Evolutionary conservation across 1,140 invertebrate species (phyloP), one percentile per base, ranked within the genome.

Genomic region (Lepidostoma basale): DNA sequence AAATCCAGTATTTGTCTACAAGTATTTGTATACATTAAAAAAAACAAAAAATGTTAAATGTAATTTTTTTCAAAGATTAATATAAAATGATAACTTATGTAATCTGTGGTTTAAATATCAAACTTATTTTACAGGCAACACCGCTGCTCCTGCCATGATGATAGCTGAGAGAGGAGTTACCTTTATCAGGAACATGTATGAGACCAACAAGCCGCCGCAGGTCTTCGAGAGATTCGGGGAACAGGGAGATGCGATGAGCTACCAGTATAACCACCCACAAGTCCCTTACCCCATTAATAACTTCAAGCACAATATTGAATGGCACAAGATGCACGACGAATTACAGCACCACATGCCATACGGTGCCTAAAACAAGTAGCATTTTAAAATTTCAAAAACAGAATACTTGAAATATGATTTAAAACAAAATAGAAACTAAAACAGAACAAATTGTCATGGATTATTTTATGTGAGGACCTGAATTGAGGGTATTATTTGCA

Each of bases 101-200:
- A n/a, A n/a, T n/a, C n/a, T n/a, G n/a, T 8, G 44, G n/a, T 47
- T 8, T 47, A 8, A 9, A 47, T 47, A 16, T 8, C n/a, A 36
- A 36, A 36, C 16, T 22, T 23, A 49, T 26, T 39, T 60, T 73
- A 26, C 85, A 66, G 91, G 91, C 2, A 94, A 95, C 74, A 93
- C 92, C 0, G 90, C 91, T 63, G 91, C 91, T 0, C 90, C 92
- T 0, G 84, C 85, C 1, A 90, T 95, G 8, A 94, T 96, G 92
- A 89, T 96, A 44, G 93, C 88, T 0, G 92, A 96, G 75, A 87
- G 90, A 70, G 92, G 87, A 1, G 86, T 91, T 0, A 89, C 93
- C 73, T 85, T 93, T 68, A 88, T 94, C 45, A 88, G 88, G 66
- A 85, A 83, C 65, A 79, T 81, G 23, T 89, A 88, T 88, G 56